Base-by-base conservation (phyloP, 2,888 invertebrate species). In the Oligia latruncula region DNA sequence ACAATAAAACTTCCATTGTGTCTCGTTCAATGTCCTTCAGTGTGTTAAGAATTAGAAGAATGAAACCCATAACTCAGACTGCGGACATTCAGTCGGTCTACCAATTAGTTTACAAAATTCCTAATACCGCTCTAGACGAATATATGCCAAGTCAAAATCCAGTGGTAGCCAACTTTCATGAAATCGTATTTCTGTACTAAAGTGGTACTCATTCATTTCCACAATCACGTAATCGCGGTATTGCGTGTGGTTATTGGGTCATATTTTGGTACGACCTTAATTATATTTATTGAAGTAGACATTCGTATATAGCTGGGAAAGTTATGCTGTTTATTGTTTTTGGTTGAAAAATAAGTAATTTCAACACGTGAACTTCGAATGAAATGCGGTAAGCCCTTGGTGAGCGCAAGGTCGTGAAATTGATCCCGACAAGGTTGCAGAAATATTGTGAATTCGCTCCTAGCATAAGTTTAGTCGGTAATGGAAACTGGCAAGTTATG, bases 191-290 rank as follows among this genome's bases (percentile, higher is more conserved):
- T 87, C 62, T 74, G 68, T 62, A 73, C 66, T 70, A 78, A 87
- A 85, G 49, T 73, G 72, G 64, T 77, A 60, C 78, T 83, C 86
- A 86, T 81, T 86, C 83, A 78, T 85, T 85, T 79, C 73, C 73
- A 79, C 81, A 87, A 88, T 84, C 85, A 77, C 80, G 80, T 93
- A 92, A 93, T 93, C 81, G 90, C 82, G 40, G 68, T 84, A 90
- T 93, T 89, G 92, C 93, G 93, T 93, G 92, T 71, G 83, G 76
- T 82, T 84, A 89, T 88, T 88, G 85, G 88, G 80, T 86, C 87
- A 87, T 90, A 90, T 91, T 90, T 91, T 71, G 83, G 89, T 84
- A 78, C 76, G 87, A 81, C 90, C 91, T 91, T 90, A 90, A 92
- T 90, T 89, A 89, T 88, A 83, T 85, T 85, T 90, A 87, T 90